phyloP scores from a whole-genome alignment of 1,140 invertebrate species.

The Anthonomus grandis region DNA sequence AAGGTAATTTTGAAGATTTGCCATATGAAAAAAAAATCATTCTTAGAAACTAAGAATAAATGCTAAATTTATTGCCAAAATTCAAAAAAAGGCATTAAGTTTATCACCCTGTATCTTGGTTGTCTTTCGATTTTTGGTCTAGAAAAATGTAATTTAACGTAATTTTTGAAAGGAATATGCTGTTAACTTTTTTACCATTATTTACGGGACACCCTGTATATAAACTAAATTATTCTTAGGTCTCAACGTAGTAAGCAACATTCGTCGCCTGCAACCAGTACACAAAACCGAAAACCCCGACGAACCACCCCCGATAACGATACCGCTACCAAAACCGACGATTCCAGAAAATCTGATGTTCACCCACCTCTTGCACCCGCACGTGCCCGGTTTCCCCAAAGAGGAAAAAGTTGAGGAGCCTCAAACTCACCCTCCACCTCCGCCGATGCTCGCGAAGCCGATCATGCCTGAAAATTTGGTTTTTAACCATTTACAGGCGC shows the following conservation, averaged over 20 bases:
- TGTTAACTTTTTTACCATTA: too few relatives aligned
- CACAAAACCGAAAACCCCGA: slow-evolving; percentile 37
- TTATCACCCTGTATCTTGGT: too few relatives aligned
- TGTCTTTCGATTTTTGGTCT: too few relatives aligned
- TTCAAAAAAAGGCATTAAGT: too few relatives aligned
- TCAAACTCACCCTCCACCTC: not conserved
- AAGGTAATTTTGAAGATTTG: too few relatives aligned
- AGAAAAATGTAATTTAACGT: too few relatives aligned
- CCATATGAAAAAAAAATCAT: too few relatives aligned
- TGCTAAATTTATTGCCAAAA: too few relatives aligned
- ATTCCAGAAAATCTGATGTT: slow-evolving; percentile 35
- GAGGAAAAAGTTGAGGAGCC: slow-evolving; percentile 14
- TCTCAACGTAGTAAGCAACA: slow-evolving; percentile 45
- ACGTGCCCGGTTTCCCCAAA: slow-evolving; percentile 5
- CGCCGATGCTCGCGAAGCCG: slow-evolving; percentile 13
- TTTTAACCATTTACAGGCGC: slow-evolving; percentile 29
- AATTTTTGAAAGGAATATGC: too few relatives aligned
- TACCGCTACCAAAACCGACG: slow-evolving; percentile 40
- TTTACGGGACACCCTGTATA: not conserved
- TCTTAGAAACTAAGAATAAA: too few relatives aligned
- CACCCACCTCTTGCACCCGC: slow-evolving; percentile 24
- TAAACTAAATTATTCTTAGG: slow-evolving; percentile 24
- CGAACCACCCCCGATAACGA: slow-evolving; percentile 41
- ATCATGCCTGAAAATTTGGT: slow-evolving; percentile 19
- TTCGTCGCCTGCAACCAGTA: slow-evolving; percentile 41